Base-by-base conservation (phyloP, 2,113 vertebrate species). In the Grantiella picta region DNA sequence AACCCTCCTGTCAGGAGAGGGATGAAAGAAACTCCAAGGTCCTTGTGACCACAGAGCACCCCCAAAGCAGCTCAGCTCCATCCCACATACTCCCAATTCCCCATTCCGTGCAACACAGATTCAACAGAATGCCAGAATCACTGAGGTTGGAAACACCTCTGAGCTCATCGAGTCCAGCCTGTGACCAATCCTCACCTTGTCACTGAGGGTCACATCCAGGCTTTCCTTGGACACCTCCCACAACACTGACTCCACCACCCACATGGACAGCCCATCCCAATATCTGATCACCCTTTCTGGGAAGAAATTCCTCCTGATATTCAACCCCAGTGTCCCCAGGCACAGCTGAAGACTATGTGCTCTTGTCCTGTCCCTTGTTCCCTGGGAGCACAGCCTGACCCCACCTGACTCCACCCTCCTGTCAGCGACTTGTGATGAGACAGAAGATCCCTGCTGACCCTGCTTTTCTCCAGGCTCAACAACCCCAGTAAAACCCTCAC, bases 341-440 rank as follows among this genome's bases (percentile, higher is more conserved):
- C 25, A 7, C 29, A 42, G 3, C 12, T 0, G 54, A 54, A 69
- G 47, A 63, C 25, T 0, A 0, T 54, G 53, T 3, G 38, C 21
- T 12, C 20, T 29, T 1, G 0, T 40, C 24, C 53, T 82, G 61
- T 61, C n/a, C 47, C 45, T 66, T 60, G 28, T 38, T 47, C 45
- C 42, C 45, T 13, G 79, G 60, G 21, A 69, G 14, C 54, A 75
- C 13, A 61, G 47, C 54, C 47, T 0, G 1, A 44, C 3, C 15
- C 25, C 6, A 5, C 9, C 28, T 0, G 2, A 15, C 18, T 54
- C 12, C 5, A 3, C 24, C 8, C 22, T 90, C 47, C 54, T 76
- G 63, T 13, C 70, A 82, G 63, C 28, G 70, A 54, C 11, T 2
- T 60, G 40, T 21, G 35, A 9, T 68, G 47, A 61, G n/a, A 3